These are phyloP conservation scores for Glaucomys volans DNA, from an alignment of 2,113 vertebrate species.

Conservation along the genomic window DNA sequence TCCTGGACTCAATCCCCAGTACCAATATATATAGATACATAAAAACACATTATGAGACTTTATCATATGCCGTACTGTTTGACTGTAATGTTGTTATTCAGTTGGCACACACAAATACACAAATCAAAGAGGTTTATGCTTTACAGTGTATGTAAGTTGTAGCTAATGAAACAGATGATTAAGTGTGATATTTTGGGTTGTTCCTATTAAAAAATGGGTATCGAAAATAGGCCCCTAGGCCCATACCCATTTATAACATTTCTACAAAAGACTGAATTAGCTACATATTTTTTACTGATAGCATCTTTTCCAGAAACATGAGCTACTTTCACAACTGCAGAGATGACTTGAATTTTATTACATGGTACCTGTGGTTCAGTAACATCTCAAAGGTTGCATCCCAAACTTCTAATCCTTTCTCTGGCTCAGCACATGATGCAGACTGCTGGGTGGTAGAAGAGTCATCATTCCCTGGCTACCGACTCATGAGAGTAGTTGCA, in stretches of 20 bases:
- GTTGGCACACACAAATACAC: neutral
- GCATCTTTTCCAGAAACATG: neutral
- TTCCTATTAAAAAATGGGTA: slow-evolving; percentile 11
- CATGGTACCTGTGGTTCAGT: neutral
- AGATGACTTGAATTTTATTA: neutral
- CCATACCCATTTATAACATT: neutral
- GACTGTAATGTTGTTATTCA: neutral
- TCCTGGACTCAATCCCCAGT: too few species aligned
- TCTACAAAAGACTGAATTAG: neutral
- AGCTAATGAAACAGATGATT: neutral
- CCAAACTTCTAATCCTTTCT: neutral
- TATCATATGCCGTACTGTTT: neutral
- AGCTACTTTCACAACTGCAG: neutral
- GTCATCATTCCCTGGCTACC: neutral
- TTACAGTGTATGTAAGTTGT: neutral
- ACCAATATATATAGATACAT: neutral
- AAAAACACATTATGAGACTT: neutral
- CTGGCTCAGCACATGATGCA: neutral
- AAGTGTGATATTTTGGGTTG: neutral
- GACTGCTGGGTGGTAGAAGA: neutral
- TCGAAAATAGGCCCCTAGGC: neutral
- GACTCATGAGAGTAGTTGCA: neutral
- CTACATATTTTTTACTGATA: neutral
- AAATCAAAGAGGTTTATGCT: slow-evolving; percentile 2
- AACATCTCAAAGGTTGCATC: neutral